These are phyloP conservation scores for Cherax quadricarinatus DNA, from an alignment of 1,140 invertebrate genomes.

Conservation along the genomic window DNA sequence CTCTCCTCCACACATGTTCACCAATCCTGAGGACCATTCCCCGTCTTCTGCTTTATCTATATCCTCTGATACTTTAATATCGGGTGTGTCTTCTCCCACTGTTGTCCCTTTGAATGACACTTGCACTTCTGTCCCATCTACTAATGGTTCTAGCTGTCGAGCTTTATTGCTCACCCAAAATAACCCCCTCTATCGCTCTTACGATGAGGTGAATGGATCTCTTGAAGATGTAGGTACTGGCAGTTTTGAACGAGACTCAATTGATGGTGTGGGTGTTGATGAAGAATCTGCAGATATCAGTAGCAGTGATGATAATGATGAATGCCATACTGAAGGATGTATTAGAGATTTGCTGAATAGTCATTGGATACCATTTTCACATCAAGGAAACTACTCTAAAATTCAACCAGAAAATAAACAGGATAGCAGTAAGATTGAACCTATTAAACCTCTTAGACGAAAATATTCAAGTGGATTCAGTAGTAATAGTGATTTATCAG, in stretches of 20 bases:
- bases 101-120: conserved; percentile 23
- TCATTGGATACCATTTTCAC: conserved; percentile 36
- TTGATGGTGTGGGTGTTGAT: conserved; percentile 53
- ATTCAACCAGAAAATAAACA: conserved; percentile 29
- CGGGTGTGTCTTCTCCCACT: conserved; percentile 47
- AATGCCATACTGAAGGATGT: conserved; percentile 16
- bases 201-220: conserved; percentile 67
- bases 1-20: conserved; percentile 33
- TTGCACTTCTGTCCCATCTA: conserved; percentile 31
- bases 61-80: conserved; percentile 39
- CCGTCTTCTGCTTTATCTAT: conserved; percentile 48
- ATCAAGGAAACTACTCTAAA: conserved; percentile 30
- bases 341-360: conserved; percentile 18
- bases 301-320: conserved; percentile 47
- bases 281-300: conserved; percentile 55
- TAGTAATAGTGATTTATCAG: conserved; percentile 68
- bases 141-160: conserved; percentile 36
- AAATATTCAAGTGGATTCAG: conserved; percentile 73
- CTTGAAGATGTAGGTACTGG: conserved; percentile 52
- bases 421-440: conserved; percentile 24
- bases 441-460: conserved; percentile 45
- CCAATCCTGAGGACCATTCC: conserved; percentile 41
- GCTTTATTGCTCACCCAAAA: conserved; percentile 57
- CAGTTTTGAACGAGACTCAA: conserved; percentile 55
- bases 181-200: conserved; percentile 71